Evolutionary conservation across 2,797 vertebrate genomes (phyloP).

Genomic region (Brachymystax lenok): DNA sequence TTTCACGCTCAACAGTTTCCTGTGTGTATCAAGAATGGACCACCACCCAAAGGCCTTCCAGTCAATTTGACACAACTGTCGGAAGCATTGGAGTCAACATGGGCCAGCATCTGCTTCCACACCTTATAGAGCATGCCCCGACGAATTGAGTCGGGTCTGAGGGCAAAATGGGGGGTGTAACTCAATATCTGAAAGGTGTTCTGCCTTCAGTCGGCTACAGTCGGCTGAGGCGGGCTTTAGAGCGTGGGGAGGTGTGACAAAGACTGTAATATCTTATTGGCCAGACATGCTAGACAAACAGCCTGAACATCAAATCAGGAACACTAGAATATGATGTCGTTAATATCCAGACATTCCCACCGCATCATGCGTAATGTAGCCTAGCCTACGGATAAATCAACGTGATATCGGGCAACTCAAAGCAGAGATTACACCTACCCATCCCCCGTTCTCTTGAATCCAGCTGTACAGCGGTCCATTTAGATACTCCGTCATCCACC

Average conservation of each 20-base stretch:
- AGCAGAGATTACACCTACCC: constrained; percentile 84
- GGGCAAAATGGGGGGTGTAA: too few relatives aligned
- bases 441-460: constrained; percentile 99
- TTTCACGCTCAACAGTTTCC: too few relatives aligned
- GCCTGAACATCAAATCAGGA: constrained; percentile 49
- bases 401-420: constrained; percentile 2
- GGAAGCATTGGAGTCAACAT: too few relatives aligned
- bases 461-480: constrained; percentile 91
- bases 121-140: too few relatives aligned
- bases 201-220: too few relatives aligned
- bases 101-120: too few relatives aligned
- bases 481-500: constrained; percentile 99
- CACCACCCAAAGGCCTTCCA: too few relatives aligned
- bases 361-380: constrained; percentile 41
- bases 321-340: constrained; percentile 4
- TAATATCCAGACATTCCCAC: constrained; percentile 23
- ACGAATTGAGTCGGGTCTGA: too few relatives aligned
- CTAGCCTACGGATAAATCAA: too few relatives aligned
- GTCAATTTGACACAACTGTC: too few relatives aligned
- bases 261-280: constrained; percentile 58
- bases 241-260: constrained; percentile 79
- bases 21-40: too few relatives aligned
- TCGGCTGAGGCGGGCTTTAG: constrained; percentile 39
- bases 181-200: too few relatives aligned
- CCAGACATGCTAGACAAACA: constrained; percentile 51